These are phyloP conservation scores for Mongoloraphidia duomilia DNA, from an alignment of 2,888 invertebrate genomes.

Conservation along the genomic window DNA sequence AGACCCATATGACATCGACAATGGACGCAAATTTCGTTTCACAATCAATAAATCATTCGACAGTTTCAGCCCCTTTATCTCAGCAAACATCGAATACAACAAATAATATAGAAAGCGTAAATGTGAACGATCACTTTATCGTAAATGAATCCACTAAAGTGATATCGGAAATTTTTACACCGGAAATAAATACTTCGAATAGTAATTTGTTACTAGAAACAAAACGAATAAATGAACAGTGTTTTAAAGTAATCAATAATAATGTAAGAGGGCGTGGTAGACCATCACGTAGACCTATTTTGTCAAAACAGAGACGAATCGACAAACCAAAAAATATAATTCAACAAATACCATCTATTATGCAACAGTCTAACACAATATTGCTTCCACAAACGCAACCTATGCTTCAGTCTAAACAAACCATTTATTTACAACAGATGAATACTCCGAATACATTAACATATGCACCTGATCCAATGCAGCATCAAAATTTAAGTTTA, in stretches of 20 bases:
- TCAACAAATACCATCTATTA: background rate
- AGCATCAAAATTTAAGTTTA: background rate
- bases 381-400: background rate
- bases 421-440: background rate
- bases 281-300: background rate
- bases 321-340: background rate
- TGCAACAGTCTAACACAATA: background rate
- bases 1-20: too few species aligned
- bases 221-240: too few species aligned
- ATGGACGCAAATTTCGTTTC: too few species aligned
- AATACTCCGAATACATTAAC: background rate
- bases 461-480: too few species aligned
- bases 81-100: too few species aligned
- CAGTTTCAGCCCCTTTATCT: too few species aligned
- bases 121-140: too few species aligned
- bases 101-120: too few species aligned
- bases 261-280: background rate
- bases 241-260: background rate
- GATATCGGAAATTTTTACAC: slow-evolving; percentile 13
- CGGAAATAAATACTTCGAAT: too few species aligned
- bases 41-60: too few species aligned
- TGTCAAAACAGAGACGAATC: background rate
- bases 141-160: slow-evolving; percentile 22
- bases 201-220: too few species aligned
- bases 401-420: background rate